phyloP scores from a whole-genome alignment of 2,797 vertebrate genomes.

The Acestrorhynchus altus region DNA sequence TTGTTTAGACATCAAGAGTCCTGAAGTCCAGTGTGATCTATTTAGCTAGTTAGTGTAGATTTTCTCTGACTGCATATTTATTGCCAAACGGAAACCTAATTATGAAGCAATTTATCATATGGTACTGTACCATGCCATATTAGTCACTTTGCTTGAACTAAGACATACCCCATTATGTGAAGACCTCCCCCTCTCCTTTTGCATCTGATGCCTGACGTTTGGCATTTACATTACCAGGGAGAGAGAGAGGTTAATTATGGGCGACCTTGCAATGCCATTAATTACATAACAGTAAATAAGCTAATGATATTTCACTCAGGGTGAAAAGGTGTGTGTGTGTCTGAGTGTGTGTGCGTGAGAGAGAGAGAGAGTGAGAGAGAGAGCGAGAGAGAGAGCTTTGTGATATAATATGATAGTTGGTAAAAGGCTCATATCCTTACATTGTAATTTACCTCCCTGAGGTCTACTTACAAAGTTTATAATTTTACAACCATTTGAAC shows the following conservation, averaged over 20 bases:
- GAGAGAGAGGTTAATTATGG: slow-evolving; percentile 76
- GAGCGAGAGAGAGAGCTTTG: neutral
- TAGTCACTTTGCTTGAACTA: slow-evolving; percentile 20
- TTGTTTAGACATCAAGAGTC: too few species aligned
- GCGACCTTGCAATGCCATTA: slow-evolving; percentile 69
- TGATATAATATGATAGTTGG: too few species aligned
- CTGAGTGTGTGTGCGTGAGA: slow-evolving; percentile 4
- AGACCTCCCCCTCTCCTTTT: slow-evolving; percentile 62
- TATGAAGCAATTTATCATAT: slow-evolving; percentile 13
- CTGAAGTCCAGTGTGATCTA: too few species aligned
- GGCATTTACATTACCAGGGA: slow-evolving; percentile 72
- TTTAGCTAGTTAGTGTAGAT: too few species aligned
- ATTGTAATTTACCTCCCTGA: too few species aligned
- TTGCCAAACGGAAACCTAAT: too few species aligned
- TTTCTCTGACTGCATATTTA: too few species aligned
- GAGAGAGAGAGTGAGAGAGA: neutral
- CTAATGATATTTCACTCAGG: slow-evolving; percentile 61
- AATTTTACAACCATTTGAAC: too few species aligned
- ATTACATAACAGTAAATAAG: slow-evolving; percentile 78
- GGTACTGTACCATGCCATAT: neutral
- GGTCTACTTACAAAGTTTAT: too few species aligned
- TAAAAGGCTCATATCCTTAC: too few species aligned
- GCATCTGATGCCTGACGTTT: slow-evolving; percentile 65
- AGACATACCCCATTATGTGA: slow-evolving; percentile 54
- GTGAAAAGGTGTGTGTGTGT: neutral